phyloP scores from a whole-genome alignment of 2,888 invertebrate genomes.

The Cantharis rustica region DNA sequence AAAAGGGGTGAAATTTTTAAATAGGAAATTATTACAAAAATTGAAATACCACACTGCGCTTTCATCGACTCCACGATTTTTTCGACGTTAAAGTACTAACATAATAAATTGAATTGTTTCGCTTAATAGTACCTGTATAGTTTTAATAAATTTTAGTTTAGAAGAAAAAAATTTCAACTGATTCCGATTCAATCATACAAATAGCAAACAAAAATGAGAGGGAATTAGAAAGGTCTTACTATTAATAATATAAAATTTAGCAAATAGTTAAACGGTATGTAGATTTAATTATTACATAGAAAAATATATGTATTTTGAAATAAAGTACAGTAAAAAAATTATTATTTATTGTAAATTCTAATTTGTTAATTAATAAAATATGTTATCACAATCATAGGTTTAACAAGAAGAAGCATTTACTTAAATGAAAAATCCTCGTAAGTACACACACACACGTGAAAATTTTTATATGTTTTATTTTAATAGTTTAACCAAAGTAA shows the following conservation, averaged over 20 bases:
- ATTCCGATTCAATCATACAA: slow-evolving; percentile 52
- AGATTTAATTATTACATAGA: slow-evolving; percentile 51
- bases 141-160: not conserved
- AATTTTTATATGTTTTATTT: not conserved
- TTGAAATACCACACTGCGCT: not conserved
- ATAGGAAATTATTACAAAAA: not conserved
- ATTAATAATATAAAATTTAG: slow-evolving; percentile 55
- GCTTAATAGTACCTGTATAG: not conserved
- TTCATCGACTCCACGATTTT: not conserved
- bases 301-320: slow-evolving; percentile 51
- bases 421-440: not conserved
- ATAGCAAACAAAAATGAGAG: slow-evolving; percentile 9
- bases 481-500: not conserved
- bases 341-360: slow-evolving; percentile 48
- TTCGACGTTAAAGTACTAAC: not conserved
- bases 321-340: slow-evolving; percentile 51
- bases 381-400: slow-evolving; percentile 32
- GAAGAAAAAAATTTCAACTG: slow-evolving; percentile 45
- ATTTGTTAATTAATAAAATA: slow-evolving; percentile 44
- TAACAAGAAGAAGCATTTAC: not conserved
- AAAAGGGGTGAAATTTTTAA: not conserved
- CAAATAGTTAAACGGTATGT: slow-evolving; percentile 55
- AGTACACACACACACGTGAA: not conserved
- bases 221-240: slow-evolving; percentile 49
- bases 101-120: not conserved